Percentiles rank a stretch among this genome's conserved stretches.
phyloP scores from a whole-genome alignment of 2,888 invertebrate genomes.

The Troides oblongomaculatus region DNA sequence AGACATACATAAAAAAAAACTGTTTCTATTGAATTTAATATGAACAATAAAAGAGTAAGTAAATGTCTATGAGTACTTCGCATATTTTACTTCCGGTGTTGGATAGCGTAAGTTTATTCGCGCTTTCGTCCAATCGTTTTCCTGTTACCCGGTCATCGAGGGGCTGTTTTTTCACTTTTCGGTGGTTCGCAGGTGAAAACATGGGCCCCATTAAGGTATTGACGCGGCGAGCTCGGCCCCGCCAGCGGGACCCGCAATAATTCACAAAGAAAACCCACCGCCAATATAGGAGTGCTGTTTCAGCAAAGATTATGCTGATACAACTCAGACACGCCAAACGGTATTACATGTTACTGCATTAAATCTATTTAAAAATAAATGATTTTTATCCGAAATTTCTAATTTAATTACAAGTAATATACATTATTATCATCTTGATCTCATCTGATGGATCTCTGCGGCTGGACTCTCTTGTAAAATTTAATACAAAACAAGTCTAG shows the following conservation, averaged over 20 bases:
- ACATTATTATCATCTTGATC: too few relatives aligned
- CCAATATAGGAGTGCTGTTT: constrained; percentile 59
- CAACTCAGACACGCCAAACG: constrained; percentile 3
- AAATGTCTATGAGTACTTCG: neutral
- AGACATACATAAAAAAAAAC: neutral
- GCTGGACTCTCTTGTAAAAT: too few relatives aligned
- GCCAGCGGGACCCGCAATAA: constrained; percentile 67
- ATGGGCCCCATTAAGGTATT: constrained; percentile 71
- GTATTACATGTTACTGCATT: neutral
- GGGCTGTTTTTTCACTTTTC: constrained; percentile 61
- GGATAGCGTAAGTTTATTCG: constrained; percentile 18
- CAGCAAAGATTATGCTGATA: constrained; percentile 43
- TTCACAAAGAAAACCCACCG: constrained; percentile 71
- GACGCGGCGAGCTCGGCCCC: constrained; percentile 51
- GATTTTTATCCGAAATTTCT: constrained; percentile 18
- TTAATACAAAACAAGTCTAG: too few relatives aligned
- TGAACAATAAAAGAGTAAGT: neutral
- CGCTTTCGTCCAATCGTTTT: constrained; percentile 25
- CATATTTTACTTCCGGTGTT: neutral
- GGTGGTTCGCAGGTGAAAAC: constrained; percentile 58
- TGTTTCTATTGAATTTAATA: neutral
- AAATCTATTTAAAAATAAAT: too few relatives aligned
- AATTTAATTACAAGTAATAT: neutral
- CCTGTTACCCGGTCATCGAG: constrained; percentile 44
- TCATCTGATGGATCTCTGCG: too few relatives aligned